Base-by-base conservation (phyloP, 2,797 vertebrate genomes). In the Apodemus agrarius region DNA sequence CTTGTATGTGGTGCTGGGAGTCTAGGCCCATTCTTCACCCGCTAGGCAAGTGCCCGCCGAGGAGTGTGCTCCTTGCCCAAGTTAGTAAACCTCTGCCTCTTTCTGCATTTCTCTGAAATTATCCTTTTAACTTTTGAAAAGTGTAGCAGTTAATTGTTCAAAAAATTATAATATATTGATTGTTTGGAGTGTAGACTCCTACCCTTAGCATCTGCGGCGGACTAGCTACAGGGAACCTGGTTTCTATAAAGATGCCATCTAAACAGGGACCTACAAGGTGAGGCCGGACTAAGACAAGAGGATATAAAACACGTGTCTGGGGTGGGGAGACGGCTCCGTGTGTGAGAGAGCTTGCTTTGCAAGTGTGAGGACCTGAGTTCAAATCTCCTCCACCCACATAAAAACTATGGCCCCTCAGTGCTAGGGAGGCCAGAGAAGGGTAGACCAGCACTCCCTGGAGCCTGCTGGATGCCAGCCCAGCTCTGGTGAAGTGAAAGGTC, bases 51-150 rank as follows among this genome's bases (percentile, higher is more conserved):
- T 54, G 17, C 13, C 13, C 26, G 3, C 29, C 19, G 9, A 24
- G 11, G 63, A 90, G 24, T 67, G 49, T 59, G 24, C 46, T 31
- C 37, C 52, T 16, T 14, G 1, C 29, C 52, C 29, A 31, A 67
- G 3, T 61, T 31, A 90, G 43, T 79, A 19, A 6, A 80, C 34
- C 61, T 96, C 80, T 92, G 9, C 29, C 43, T 93, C 34, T 21
- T 72, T 84, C 43, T 69, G 10, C 61, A 94, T 84, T 94, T 65
- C 82, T 63, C 19, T 24, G 75, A 76, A 88, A 43, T 40, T 40
- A 46, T n/a, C 57, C 65, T 87, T 90, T 96, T 90, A 84, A 63
- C 24, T 90, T 93, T 88, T 49, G 37, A 92, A 92, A 97, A 78
- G 52, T 74, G 54, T 85, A 90, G 13, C 63, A 21, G 21, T 29